Base-by-base conservation (phyloP, 1,140 invertebrate genomes). In the Leptinotarsa defecta region DNA sequence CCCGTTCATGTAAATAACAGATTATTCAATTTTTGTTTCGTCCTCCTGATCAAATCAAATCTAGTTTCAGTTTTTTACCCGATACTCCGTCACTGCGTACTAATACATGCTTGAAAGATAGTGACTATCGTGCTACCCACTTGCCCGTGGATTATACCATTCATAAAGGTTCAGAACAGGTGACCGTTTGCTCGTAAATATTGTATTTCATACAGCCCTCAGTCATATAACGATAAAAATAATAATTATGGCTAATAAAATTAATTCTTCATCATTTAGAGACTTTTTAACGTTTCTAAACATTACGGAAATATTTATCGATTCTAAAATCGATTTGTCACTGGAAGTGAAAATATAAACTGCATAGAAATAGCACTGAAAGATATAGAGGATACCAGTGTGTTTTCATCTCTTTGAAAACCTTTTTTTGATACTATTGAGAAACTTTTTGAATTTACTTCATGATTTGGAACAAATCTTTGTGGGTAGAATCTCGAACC, bases 181-280 rank as follows among this genome's bases (percentile, higher is more conserved):
- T 77, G 67, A 65, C 57, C 52, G 49, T 69, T 61, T 61, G 68
- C 68, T 73, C 76, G 70, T 77, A 77, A 77, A 77, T 77, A 74
- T 72, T 62, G 73, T 71, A 77, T 70, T 77, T 77, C 73, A 77
- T 77, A 75, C 73, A 72, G 70, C 73, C 61, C 68, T 43, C 64
- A 69, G 76, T 52, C 68, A 69, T 77, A 77, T 77, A 77, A 75
- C 76, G 73, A 77, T 77, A 77, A 77, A 77, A 77, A 77, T 77
- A 77, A 77, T 74, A 77, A 77, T 77, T 77, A 74, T 77, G 73
- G 62, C 68, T 34, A 77, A 77, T 77, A 77, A 77, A 77, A 72
- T 77, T 74, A 68, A 69, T 68, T 73, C 69, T 75, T 75, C 76
- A 71, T 77, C 76, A 74, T 19, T 27, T 19, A 17, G 43, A 27